Base-by-base conservation (phyloP, 2,888 invertebrate species). In the Chironomus riparius region DNA sequence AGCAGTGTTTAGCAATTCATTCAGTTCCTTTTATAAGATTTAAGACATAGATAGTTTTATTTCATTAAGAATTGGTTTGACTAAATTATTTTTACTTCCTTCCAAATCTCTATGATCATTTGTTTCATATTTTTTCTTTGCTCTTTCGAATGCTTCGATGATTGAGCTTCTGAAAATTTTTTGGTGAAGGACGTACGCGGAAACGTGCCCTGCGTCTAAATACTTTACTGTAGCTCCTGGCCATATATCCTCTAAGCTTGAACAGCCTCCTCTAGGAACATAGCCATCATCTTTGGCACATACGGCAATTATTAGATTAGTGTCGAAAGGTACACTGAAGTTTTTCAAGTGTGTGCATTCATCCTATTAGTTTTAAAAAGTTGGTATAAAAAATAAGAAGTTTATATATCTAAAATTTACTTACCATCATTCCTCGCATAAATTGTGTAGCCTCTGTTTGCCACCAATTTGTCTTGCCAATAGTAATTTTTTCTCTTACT, bases 291-390 rank as follows among this genome's bases (percentile, higher is more conserved):
- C 89, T 78, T 90, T 90, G 0, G 98, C 98, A 80, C 93, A 92
- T 1, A 98, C 92, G 18, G 95, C 93, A 84, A 95, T 96, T 77
- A 96, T 93, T 72, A 98, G 86, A 10, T 92, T 91, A 0, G 97
- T 93, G 81, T 98, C 98, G 71, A 90, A 90, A 0, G 93, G 93
- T 15, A 90, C 86, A 2, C 95, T 92, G 82, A 97, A 99, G 84
- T 98, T 97, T 78, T 91, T 93, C 61, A 99, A 86, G 85, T 98
- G 97, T 0, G 98, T 99, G 82, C 97, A 98, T 83, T 98, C 97
- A 82, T 99, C 98, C 50, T 48, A 48, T n/a, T n/a, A n/a, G n/a
- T n/a, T n/a, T n/a, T n/a, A n/a, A n/a, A n/a, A n/a, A n/a, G n/a
- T n/a, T n/a, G n/a, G n/a, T n/a, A n/a, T n/a, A n/a, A n/a, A n/a